A percentile compares a stretch with the other conserved stretches of the same genome.
Evolutionary conservation across 2,797 vertebrate species (phyloP).

Genomic region (Tamandua tetradactyla): DNA sequence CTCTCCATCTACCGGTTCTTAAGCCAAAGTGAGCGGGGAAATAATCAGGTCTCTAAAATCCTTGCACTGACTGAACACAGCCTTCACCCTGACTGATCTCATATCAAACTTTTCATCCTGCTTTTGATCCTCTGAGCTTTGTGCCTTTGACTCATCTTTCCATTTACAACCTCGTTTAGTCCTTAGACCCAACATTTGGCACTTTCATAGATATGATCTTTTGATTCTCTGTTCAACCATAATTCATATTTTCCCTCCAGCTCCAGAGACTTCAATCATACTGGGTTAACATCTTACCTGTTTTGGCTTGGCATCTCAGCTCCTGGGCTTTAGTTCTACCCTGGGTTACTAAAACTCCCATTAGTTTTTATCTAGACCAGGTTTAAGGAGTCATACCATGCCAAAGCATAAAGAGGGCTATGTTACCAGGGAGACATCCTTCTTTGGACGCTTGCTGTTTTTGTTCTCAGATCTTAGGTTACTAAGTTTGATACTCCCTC

Average conservation of each 20-base stretch:
- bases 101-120: background rate
- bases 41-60: background rate
- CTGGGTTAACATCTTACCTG: conserved; percentile 8
- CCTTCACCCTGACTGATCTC: background rate
- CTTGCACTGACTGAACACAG: background rate
- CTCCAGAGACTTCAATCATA: conserved; percentile 13
- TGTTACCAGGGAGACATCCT: background rate
- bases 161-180: background rate
- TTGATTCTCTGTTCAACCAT: conserved; percentile 49
- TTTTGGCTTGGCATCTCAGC: background rate
- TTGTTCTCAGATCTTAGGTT: conserved; percentile 16
- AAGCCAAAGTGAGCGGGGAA: background rate
- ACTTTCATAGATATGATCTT: conserved; percentile 48
- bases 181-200: conserved; percentile 19
- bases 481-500: background rate
- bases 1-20: background rate
- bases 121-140: background rate
- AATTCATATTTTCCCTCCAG: conserved; percentile 50
- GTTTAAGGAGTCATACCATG: background rate
- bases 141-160: conserved; percentile 59
- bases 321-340: background rate
- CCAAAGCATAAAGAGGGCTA: background rate
- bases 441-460: background rate
- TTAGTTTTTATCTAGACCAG: conserved; percentile 25
- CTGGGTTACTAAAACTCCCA: background rate